phyloP scores from a whole-genome alignment of 1,140 invertebrate genomes.

The Anoplolepis gracilipes region DNA sequence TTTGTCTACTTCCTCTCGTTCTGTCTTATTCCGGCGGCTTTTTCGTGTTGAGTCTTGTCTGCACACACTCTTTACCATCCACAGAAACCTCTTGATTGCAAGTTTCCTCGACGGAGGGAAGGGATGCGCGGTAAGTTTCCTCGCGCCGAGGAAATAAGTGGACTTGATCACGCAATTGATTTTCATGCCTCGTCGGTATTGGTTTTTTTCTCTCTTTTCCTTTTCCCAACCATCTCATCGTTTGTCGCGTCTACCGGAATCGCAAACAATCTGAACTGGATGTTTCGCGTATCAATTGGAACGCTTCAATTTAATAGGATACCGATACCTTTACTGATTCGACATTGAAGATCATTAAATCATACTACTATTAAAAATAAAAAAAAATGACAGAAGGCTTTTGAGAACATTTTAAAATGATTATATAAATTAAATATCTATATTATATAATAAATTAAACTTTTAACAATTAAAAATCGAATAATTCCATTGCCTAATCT shows the following conservation, averaged over 20 bases:
- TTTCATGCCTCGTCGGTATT: slow-evolving; percentile 38
- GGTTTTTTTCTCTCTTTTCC: slow-evolving; percentile 28
- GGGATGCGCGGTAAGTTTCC: slow-evolving; percentile 29
- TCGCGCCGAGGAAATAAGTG: slow-evolving; percentile 45
- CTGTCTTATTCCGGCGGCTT: slow-evolving; percentile 42
- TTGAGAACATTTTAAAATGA: not conserved
- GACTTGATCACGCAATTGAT: slow-evolving; percentile 60
- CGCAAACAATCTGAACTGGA: slow-evolving; percentile 19
- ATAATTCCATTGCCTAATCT: not conserved
- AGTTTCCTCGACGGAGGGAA: slow-evolving; percentile 24
- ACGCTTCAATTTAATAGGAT: slow-evolving; percentile 1
- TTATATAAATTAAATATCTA: not conserved
- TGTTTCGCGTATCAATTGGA: slow-evolving; percentile 28
- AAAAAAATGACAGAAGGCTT: not conserved
- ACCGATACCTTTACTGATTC: not conserved
- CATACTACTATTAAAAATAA: not conserved
- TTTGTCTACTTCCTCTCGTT: slow-evolving; percentile 31
- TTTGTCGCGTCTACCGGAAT: slow-evolving; percentile 16
- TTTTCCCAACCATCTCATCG: not conserved
- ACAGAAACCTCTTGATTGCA: slow-evolving; percentile 48
- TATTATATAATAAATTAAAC: not conserved
- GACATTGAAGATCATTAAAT: not conserved
- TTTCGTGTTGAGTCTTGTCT: slow-evolving; percentile 23
- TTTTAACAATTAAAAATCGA: not conserved
- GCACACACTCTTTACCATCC: slow-evolving; percentile 5